Conservation (phyloP, 2,797 vertebrate species). For the Siniperca undulata region DNA sequence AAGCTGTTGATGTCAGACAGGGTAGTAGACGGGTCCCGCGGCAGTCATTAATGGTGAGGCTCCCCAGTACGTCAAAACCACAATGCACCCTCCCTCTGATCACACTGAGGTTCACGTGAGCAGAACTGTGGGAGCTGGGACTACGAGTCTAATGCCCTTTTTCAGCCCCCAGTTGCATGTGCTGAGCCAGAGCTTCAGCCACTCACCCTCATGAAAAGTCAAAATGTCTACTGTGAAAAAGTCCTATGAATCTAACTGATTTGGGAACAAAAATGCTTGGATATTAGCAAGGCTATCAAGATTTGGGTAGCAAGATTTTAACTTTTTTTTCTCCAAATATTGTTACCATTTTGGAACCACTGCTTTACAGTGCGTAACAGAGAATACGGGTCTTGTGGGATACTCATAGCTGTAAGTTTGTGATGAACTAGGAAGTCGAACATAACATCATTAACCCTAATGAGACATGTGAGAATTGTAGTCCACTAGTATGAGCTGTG, state of each 20-base stretch:
- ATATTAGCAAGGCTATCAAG: background rate
- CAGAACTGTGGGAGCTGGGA: constrained; percentile 20
- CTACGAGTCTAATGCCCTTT: background rate
- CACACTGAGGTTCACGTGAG: constrained; percentile 25
- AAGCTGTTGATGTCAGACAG: constrained; percentile 22
- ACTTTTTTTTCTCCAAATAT: background rate
- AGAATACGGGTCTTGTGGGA: background rate
- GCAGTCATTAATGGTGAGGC: constrained; percentile 23
- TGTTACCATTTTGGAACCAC: background rate
- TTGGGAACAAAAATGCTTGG: background rate
- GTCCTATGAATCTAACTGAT: background rate
- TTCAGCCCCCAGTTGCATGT: background rate
- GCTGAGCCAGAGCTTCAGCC: constrained; percentile 7
- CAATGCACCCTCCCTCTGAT: constrained; percentile 4
- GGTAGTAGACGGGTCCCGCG: background rate
- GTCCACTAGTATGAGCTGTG: background rate
- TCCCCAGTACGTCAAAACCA: constrained; percentile 10
- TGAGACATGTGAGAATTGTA: background rate
- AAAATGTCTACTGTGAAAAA: constrained; percentile 3
- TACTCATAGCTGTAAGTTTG: background rate
- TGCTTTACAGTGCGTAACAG: background rate
- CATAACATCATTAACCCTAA: no score
- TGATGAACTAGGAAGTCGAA: background rate
- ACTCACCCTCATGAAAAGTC: background rate
- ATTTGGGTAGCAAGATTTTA: background rate